Base-by-base conservation (phyloP, 2,888 invertebrate genomes). In the Arge pagana region DNA sequence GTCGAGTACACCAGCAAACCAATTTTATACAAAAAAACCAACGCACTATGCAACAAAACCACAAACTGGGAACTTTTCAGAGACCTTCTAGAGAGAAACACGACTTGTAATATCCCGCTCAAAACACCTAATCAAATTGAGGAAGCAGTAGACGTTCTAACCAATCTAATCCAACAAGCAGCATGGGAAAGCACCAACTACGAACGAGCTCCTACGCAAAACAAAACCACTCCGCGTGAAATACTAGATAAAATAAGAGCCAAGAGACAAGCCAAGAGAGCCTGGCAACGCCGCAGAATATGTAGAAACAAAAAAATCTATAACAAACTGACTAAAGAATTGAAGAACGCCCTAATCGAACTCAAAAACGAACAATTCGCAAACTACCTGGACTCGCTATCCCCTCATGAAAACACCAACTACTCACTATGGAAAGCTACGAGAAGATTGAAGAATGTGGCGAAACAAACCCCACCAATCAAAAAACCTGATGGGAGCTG, bases 181-280 rank as follows among this genome's bases (percentile, higher is more conserved):
- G 30, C 30, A 18, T 28, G 6, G 13, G 10, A 30, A 4, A 31
- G 31, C 2, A 45, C 45, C 8, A 30, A n/a, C n/a, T n/a, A n/a
- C n/a, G n/a, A n/a, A n/a, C n/a, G n/a, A n/a, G n/a, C n/a, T n/a
- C n/a, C n/a, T n/a, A n/a, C n/a, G n/a, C n/a, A n/a, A 30, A n/a
- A 11, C 15, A 35, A 13, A 23, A 3, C 26, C 24, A 39, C 5
- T n/a, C 45, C 45, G 18, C 30, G 33, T 31, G 18, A 30, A 10
- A 26, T 45, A 16, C 18, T 30, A 31, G 31, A 45, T 3, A 45
- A 45, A 45, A 45, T 45, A 11, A 4, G 31, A 2, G 45, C 30
- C 18, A 45, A 45, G 33, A 45, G 45, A 45, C 30, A 45, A 31
- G 18, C 15, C 11, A 45, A 33, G 11, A 5, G 28, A 7, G 30